These are phyloP conservation scores for Ageneiosus marmoratus DNA, from an alignment of 2,113 vertebrate species.

Conservation along the genomic window DNA sequence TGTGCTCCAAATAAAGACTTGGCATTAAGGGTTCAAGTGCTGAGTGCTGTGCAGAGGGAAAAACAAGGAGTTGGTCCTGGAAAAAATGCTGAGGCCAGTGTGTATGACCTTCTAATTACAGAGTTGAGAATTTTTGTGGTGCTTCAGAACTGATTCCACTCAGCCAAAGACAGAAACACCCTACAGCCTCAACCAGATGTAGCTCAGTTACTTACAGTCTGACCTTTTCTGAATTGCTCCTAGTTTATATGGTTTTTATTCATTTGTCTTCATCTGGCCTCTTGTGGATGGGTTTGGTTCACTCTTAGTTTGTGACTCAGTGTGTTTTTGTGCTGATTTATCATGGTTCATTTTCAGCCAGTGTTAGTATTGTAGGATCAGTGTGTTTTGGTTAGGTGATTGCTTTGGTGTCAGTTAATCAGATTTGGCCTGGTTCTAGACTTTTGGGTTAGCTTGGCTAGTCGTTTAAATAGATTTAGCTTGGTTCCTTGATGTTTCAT, in stretches of 20 bases:
- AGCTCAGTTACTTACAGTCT: not conserved
- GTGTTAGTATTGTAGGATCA: not conserved
- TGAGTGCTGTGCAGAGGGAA: not conserved
- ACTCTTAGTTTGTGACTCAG: not conserved
- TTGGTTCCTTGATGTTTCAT: not conserved
- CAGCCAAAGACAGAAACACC: conserved; percentile 17
- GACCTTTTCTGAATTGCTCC: not conserved
- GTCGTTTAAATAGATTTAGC: not conserved
- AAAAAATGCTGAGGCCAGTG: conserved; percentile 18
- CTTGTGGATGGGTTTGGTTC: not conserved
- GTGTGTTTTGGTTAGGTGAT: not conserved
- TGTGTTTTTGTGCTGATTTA: not conserved
- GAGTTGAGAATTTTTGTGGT: conserved; percentile 22
- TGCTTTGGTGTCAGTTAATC: not conserved
- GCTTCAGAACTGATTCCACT: conserved; percentile 11
- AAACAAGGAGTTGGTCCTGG: conserved; percentile 1
- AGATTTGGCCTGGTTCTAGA: not conserved
- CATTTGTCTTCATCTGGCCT: not conserved
- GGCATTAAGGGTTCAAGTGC: not conserved
- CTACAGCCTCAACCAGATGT: not conserved
- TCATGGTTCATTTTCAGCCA: not conserved
- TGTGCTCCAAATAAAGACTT: not conserved
- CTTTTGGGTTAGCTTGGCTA: not conserved
- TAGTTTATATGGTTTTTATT: not conserved
- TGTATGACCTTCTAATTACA: conserved; percentile 43